A percentile compares a stretch with the other conserved stretches of the same genome.
phyloP scores from a whole-genome alignment of 2,888 invertebrate genomes.

The Aphidius colemani region DNA sequence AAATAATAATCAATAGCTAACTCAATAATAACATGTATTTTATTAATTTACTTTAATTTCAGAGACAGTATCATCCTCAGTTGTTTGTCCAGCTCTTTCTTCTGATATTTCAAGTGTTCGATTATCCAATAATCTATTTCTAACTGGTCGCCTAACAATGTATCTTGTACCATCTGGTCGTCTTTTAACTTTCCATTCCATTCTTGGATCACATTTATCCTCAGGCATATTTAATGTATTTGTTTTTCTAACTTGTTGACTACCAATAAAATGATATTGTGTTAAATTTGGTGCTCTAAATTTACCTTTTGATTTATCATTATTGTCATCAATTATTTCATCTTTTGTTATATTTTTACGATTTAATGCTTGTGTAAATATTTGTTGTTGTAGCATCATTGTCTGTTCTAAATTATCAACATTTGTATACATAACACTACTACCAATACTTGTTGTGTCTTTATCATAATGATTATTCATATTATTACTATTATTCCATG shows the following conservation, averaged over 20 bases:
- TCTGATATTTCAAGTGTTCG: conserved; percentile 70
- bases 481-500: conserved; percentile 30
- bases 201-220: conserved; percentile 57
- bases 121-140: conserved; percentile 70
- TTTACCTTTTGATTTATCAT: conserved; percentile 49
- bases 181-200: conserved; percentile 79
- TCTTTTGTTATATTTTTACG: conserved; percentile 52
- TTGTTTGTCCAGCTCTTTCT: conserved; percentile 69
- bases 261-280: conserved; percentile 67
- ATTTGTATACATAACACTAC: conserved; percentile 74
- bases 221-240: conserved; percentile 44
- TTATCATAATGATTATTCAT: conserved; percentile 27
- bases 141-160: conserved; percentile 73
- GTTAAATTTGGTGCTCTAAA: conserved; percentile 66
- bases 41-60: conserved; percentile 67
- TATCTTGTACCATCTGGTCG: conserved; percentile 78
- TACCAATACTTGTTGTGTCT: conserved; percentile 46
- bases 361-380: conserved; percentile 64
- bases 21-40: no score
- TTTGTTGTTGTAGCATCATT: conserved; percentile 71
- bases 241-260: conserved; percentile 61
- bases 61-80: conserved; percentile 79
- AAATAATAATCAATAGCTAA: no score
- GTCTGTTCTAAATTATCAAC: conserved; percentile 72
- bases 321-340: conserved; percentile 22